Evolutionary conservation across 2,113 vertebrate species (phyloP).

Genomic region (Platycercus adscitus): DNA sequence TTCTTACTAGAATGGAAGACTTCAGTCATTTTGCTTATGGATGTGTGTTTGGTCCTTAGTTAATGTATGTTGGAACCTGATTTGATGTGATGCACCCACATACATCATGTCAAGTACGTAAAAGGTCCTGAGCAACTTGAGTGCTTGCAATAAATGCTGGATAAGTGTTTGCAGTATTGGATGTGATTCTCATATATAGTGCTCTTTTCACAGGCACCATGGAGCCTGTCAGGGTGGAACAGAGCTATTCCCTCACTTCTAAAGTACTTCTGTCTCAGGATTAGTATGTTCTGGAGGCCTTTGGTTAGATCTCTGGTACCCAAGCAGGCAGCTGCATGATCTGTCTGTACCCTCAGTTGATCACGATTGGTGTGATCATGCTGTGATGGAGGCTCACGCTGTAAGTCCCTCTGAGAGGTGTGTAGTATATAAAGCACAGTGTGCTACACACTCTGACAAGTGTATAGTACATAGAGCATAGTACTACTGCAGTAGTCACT

Average conservation of each 20-base stretch:
- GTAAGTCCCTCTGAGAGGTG: background rate
- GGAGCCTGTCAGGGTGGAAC: background rate
- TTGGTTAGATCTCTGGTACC: background rate
- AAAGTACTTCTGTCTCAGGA: background rate
- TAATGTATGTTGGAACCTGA: background rate
- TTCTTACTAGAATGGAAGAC: background rate
- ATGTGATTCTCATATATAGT: background rate
- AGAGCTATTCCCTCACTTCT: background rate
- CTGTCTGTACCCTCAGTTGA: background rate
- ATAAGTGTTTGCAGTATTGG: background rate
- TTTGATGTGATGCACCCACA: background rate
- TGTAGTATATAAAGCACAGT: background rate
- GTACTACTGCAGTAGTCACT: background rate
- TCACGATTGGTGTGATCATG: accelerated
- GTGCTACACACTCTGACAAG: background rate
- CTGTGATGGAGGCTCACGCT: background rate
- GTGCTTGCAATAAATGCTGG: background rate
- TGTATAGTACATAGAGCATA: background rate
- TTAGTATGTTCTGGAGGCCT: background rate
- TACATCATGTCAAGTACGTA: background rate
- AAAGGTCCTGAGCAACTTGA: background rate
- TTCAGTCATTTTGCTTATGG: background rate
- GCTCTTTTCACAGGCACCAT: background rate
- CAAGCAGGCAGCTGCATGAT: background rate
- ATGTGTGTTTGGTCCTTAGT: background rate